phyloP scores from a whole-genome alignment of 1,140 invertebrate genomes.

The Drosophila lowei region DNA sequence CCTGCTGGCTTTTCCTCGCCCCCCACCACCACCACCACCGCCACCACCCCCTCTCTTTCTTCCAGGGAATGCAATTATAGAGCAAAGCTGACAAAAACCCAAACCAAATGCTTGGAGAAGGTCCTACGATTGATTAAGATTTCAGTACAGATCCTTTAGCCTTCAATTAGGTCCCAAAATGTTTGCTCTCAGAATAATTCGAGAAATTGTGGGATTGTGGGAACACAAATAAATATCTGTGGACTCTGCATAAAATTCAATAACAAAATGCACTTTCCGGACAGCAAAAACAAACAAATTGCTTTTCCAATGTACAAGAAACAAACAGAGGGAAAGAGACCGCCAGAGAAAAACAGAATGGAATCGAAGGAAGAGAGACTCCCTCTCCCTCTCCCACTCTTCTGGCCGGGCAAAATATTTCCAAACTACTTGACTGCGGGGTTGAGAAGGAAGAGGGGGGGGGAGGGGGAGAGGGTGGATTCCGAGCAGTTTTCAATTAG shows the following conservation, averaged over 20 bases:
- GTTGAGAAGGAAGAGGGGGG: too few species aligned
- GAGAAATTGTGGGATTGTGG: too few species aligned
- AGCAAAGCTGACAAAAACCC: constrained; percentile 46
- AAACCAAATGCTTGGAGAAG: constrained; percentile 34
- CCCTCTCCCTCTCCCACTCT: constrained; percentile 31
- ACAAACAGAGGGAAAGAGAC: constrained; percentile 22
- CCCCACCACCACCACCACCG: constrained; percentile 1
- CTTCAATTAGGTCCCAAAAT: constrained; percentile 17
- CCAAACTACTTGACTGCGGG: constrained; percentile 54
- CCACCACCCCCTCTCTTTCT: background rate
- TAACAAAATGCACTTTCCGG: constrained; percentile 76
- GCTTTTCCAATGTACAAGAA: constrained; percentile 51
- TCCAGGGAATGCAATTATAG: constrained; percentile 32
- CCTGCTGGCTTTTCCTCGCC: constrained; percentile 68
- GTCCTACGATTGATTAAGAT: constrained; percentile 46
- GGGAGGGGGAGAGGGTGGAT: background rate
- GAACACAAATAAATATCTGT: constrained; percentile 8
- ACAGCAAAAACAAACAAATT: constrained; percentile 71
- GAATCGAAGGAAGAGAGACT: constrained; percentile 8
- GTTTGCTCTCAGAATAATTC: background rate
- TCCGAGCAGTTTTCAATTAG: constrained; percentile 76
- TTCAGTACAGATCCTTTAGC: constrained; percentile 6
- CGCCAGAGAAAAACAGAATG: constrained; percentile 9
- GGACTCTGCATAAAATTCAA: constrained; percentile 64
- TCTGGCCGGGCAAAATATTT: constrained; percentile 46